Evolutionary conservation across 2,113 vertebrate genomes (phyloP).

Genomic region (Actinemys pallida): DNA sequence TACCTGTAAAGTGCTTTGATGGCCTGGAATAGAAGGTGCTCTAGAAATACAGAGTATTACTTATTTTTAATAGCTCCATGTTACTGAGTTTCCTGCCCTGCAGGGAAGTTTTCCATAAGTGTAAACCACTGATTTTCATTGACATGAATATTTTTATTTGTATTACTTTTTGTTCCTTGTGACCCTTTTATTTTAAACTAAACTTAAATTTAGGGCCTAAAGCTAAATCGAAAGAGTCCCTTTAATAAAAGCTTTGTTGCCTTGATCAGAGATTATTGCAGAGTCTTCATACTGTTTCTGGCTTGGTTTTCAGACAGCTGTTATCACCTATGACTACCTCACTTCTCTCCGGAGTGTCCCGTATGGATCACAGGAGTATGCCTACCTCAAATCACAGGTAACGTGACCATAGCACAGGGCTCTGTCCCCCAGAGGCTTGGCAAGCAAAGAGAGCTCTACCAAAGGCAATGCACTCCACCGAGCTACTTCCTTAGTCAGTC

Average conservation of each 20-base stretch:
- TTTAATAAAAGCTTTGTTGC: neutral
- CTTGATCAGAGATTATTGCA: neutral
- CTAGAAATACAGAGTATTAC: neutral
- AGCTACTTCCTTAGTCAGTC: neutral
- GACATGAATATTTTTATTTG: neutral
- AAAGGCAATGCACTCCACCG: neutral
- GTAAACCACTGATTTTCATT: neutral
- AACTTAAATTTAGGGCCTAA: neutral
- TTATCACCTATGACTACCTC: constrained; percentile 94
- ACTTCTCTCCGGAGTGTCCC: constrained; percentile 86
- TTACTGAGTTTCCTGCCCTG: neutral
- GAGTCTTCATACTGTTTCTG: constrained; percentile 20
- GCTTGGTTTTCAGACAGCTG: constrained; percentile 85
- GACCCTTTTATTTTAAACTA: neutral
- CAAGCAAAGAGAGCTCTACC: neutral
- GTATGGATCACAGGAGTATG: constrained; percentile 88
- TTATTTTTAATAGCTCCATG: constrained; percentile 1
- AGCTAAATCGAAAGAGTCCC: neutral
- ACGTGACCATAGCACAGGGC: neutral
- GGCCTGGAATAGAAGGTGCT: neutral
- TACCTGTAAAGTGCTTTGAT: constrained; percentile 5
- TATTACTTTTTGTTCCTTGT: neutral
- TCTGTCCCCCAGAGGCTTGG: neutral
- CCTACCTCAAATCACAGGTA: constrained; percentile 91
- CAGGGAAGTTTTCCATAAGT: neutral